Evolutionary conservation across 2,113 vertebrate species (phyloP).

Genomic region (Xyrauchen texanus): DNA sequence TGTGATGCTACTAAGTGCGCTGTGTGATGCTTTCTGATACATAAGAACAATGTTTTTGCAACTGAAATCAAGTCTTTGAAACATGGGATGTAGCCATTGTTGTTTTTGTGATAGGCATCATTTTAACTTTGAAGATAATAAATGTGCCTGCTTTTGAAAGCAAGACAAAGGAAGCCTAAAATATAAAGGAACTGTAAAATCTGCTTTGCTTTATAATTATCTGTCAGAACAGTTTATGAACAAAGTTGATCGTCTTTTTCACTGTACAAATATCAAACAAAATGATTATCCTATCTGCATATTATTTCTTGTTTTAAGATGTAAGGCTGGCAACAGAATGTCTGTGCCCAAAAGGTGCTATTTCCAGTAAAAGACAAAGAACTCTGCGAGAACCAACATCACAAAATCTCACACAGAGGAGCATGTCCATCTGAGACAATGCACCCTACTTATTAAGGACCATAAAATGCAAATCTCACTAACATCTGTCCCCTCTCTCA

Average conservation of each 20-base stretch:
- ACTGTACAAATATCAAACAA: background rate
- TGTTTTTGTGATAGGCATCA: background rate
- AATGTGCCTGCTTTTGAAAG: constrained; percentile 18
- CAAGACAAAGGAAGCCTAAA: background rate
- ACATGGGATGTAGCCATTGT: constrained; percentile 11
- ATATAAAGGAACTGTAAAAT: constrained; percentile 19
- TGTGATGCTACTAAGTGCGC: background rate
- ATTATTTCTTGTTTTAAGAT: too few relatives aligned
- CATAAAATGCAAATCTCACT: too few relatives aligned
- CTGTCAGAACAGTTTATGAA: constrained; percentile 18
- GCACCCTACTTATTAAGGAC: too few relatives aligned
- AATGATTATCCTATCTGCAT: too few relatives aligned
- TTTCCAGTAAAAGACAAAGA: too few relatives aligned
- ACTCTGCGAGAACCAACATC: too few relatives aligned
- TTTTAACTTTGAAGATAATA: constrained; percentile 27
- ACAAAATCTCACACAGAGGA: too few relatives aligned
- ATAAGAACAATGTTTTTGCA: background rate
- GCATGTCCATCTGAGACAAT: too few relatives aligned
- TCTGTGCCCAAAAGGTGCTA: too few relatives aligned
- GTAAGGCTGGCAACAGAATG: too few relatives aligned
- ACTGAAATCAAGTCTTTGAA: background rate
- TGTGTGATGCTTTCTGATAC: constrained; percentile 4
- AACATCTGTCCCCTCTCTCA: too few relatives aligned
- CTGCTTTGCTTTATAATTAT: constrained; percentile 29
- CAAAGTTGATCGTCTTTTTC: background rate